Conservation (phyloP, 2,797 vertebrate species). For the Stomatorhinus walkeri region DNA sequence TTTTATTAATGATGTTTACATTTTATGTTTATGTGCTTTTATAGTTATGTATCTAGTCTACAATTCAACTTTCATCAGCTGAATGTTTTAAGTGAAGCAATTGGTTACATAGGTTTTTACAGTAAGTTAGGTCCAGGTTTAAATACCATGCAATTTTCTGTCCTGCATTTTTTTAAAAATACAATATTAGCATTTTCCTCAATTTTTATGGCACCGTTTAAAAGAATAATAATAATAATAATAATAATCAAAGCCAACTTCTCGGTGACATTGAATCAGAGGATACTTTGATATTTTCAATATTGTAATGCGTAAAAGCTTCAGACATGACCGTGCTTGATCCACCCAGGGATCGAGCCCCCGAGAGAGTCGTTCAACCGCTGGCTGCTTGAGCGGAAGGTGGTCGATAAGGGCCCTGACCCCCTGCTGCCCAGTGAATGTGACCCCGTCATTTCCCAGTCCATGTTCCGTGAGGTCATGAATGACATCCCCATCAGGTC, state of each 20-base stretch:
- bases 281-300: not conserved
- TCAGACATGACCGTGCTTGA: not conserved
- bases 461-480: constrained; percentile 99
- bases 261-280: not conserved
- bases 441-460: constrained; percentile 84
- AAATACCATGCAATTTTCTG: not conserved
- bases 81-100: not conserved
- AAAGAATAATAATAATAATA: not conserved
- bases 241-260: not conserved
- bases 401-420: constrained; percentile 85
- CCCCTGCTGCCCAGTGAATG: constrained; percentile 89
- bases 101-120: not conserved
- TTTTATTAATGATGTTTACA: not conserved
- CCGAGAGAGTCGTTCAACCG: constrained; percentile 95
- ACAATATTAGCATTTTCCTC: not conserved
- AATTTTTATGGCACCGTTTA: not conserved
- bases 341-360: constrained; percentile 80
- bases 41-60: not conserved
- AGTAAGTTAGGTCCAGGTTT: not conserved
- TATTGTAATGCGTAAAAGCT: not conserved
- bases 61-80: not conserved
- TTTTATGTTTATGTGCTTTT: not conserved
- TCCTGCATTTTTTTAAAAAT: not conserved
- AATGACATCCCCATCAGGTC: constrained; percentile 98
- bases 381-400: constrained; percentile 93